phyloP scores from a whole-genome alignment of 2,797 vertebrate species.

The Babyrousa celebensis region DNA sequence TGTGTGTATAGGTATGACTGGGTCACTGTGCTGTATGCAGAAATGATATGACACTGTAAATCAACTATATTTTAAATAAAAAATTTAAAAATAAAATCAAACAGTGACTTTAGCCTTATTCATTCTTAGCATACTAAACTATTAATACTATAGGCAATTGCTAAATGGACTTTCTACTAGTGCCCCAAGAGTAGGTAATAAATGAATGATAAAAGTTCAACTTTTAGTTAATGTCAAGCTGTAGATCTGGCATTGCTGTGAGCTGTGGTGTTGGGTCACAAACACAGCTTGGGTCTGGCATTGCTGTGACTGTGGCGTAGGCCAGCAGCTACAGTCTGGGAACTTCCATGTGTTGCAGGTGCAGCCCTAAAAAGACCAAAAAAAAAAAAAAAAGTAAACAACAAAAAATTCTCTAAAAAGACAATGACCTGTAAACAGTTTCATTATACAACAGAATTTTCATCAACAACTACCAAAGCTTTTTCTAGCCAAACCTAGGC shows the following conservation, averaged over 20 bases:
- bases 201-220: conserved; percentile 7
- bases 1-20: too few species aligned
- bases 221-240: neutral
- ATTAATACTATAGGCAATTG: neutral
- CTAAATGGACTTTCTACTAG: neutral
- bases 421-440: neutral
- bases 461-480: neutral
- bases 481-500: neutral
- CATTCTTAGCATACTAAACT: neutral
- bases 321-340: too few species aligned
- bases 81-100: neutral
- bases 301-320: too few species aligned
- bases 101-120: neutral
- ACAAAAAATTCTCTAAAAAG: neutral
- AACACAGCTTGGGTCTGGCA: too few species aligned
- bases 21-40: too few species aligned
- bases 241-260: too few species aligned
- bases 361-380: too few species aligned
- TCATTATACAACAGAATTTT: neutral
- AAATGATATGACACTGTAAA: too few species aligned
- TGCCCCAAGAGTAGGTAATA: neutral
- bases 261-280: too few species aligned
- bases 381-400: neutral
- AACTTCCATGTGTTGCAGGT: too few species aligned
- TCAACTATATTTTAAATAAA: too few species aligned